Conservation (phyloP, 2,113 vertebrate species). For the Formicarius rufipectus region DNA sequence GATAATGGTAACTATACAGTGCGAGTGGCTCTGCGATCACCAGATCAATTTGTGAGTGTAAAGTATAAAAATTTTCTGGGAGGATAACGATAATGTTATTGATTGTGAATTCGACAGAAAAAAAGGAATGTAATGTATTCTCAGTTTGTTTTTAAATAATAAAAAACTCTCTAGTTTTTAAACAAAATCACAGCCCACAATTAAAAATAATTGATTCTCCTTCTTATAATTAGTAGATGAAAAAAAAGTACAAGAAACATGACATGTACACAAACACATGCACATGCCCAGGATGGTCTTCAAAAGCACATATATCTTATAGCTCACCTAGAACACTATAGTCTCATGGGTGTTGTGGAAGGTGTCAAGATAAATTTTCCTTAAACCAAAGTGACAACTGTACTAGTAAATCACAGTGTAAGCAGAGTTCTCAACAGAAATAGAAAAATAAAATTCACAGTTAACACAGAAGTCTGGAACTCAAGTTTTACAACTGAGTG, state of each 20-base stretch:
- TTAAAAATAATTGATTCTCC: background rate
- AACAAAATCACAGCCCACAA: background rate
- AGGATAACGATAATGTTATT: rapidly evolving
- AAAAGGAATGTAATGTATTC: background rate
- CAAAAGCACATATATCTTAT: background rate
- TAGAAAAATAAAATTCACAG: background rate
- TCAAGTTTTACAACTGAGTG: background rate
- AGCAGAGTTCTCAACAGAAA: background rate
- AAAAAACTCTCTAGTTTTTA: background rate
- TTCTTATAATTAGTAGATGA: background rate
- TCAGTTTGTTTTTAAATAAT: background rate
- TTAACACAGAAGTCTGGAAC: background rate
- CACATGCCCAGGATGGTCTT: background rate
- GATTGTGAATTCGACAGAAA: background rate
- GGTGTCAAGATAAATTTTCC: background rate
- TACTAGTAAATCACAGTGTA: background rate
- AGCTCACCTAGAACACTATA: background rate
- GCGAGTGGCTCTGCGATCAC: background rate
- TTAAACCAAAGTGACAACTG: background rate
- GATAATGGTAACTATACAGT: background rate
- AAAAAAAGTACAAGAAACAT: background rate
- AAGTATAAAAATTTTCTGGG: background rate
- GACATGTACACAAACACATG: background rate
- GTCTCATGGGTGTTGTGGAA: background rate
- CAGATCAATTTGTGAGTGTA: background rate